Base-by-base conservation (phyloP, 2,888 invertebrate genomes). In the Zele albiditarsus region DNA sequence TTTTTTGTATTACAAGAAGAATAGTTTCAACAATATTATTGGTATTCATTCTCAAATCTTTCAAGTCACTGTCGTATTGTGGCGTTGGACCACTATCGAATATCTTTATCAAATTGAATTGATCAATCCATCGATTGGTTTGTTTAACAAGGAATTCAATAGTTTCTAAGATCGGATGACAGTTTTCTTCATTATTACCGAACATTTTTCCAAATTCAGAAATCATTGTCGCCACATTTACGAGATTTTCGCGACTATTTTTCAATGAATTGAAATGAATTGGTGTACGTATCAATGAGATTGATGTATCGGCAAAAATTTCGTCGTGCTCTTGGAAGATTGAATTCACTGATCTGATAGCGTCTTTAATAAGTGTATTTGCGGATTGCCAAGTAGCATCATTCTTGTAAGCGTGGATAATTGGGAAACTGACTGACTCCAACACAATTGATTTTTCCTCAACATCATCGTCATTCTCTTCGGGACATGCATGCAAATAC, bases 401-500 rank as follows among this genome's bases (percentile, higher is more conserved):
- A 6, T 81, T 80, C 78, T 83, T 87, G 62, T 75, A 82, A 16
- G 84, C 84, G 63, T 82, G 80, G 3, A 85, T 75, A 73, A 88
- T 82, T 0, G 84, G 78, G 16, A 83, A 72, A 3, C 77, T 75
- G 2, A 74, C 78, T 4, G 78, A 79, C 20, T 82, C 73, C 3
- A 88, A 75, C 3, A 77, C 81, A 4, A 87, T 86, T 16, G 77
- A 73, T 2, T 82, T 79, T 25, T 85, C 82, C 42, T 68, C 76
- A 0, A 62, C 63, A n/a, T 84, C 86, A 0, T 73, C 67, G 10
- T 80, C 79, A 25, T 80, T 81, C 78, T 90, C 88, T 10, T 84
- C 83, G 0, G 94, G 94, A 74, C 92, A 92, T 77, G 92, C 92
- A 82, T 93, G 91, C 0, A 96, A 85, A 25, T 96, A 89, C 1